Base-by-base conservation (phyloP, 2,888 invertebrate species). In the Xestia ashworthii region DNA sequence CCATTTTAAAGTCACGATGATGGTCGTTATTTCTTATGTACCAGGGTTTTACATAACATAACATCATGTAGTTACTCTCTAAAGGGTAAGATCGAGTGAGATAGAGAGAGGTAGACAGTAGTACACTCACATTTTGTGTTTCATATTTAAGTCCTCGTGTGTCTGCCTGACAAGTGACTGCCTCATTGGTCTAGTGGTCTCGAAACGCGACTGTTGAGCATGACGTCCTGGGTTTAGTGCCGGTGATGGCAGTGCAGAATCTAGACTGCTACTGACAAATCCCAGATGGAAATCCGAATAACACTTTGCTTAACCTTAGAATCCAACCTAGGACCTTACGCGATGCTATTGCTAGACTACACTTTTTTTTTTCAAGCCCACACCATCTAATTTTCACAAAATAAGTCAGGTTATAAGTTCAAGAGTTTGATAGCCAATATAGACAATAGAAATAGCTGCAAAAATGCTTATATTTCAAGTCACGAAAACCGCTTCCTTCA, bases 401-500 rank as follows among this genome's bases (percentile, higher is more conserved):
- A 44, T 38, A 0, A 44, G 32, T 44, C 12, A 62, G 32, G 22
- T 16, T n/a, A 12, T 32, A 32, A 65, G 12, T 50, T 38, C 44
- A 50, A 58, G 41, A 16, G 6, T 48, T 3, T 81, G 25, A 55
- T 16, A 44, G 60, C 48, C 25, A 55, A 62, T 32, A 16, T 16
- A 66, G 48, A 58, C 38, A 25, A 12, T 12, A 74, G n/a, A 16
- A 14, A 44, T 14, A 60, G 58, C 16, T 53, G 38, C 44, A 50
- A 66, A 65, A 74, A 9, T 5, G 58, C 48, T 14, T 32, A 46
- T 5, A 55, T 62, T 71, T 80, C 64, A 78, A 48, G 62, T 68
- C 67, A 76, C 41, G 48, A 64, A 67, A 82, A 64, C 46, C 53
- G 46, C 67, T 62, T 55, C 32, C 11, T 50, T 77, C 64, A 76